Conservation (phyloP, 2,797 vertebrate species). For the Lagocephalus sceleratus region DNA sequence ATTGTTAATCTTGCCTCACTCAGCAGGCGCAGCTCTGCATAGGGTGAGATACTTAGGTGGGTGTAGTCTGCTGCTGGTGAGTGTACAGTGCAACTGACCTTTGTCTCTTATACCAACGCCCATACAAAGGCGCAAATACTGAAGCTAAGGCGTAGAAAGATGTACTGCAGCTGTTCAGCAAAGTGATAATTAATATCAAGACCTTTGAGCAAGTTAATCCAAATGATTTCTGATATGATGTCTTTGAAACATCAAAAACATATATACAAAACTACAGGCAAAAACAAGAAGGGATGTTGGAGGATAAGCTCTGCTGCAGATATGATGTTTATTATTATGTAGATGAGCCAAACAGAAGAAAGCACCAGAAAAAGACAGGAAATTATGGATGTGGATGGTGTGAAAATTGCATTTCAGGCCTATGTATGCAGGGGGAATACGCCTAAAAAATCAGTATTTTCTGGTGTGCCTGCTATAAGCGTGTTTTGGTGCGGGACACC, state of each 20-base stretch:
- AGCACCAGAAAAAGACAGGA: background rate
- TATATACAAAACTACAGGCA: background rate
- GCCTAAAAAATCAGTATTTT: background rate
- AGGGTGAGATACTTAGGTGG: constrained; percentile 33
- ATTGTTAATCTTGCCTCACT: constrained; percentile 61
- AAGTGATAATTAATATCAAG: background rate
- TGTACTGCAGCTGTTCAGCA: background rate
- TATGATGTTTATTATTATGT: background rate
- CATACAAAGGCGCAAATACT: background rate
- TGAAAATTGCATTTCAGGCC: background rate
- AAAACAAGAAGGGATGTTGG: background rate
- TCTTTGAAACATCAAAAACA: background rate
- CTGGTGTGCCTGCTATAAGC: background rate
- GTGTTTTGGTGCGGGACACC: background rate
- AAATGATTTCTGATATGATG: too few relatives aligned
- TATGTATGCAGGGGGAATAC: background rate
- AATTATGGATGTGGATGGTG: background rate
- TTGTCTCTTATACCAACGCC: constrained; percentile 11
- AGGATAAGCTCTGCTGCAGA: background rate
- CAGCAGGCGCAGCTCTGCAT: constrained; percentile 53
- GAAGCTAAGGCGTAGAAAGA: background rate
- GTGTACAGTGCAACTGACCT: constrained; percentile 1
- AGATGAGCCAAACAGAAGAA: background rate
- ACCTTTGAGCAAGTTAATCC: too few relatives aligned
- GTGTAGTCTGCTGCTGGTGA: constrained; percentile 31